A percentile compares a stretch with the other conserved stretches of the same genome.
Conservation (phyloP, 2,888 invertebrate species). For the Andricus quercusramuli region DNA sequence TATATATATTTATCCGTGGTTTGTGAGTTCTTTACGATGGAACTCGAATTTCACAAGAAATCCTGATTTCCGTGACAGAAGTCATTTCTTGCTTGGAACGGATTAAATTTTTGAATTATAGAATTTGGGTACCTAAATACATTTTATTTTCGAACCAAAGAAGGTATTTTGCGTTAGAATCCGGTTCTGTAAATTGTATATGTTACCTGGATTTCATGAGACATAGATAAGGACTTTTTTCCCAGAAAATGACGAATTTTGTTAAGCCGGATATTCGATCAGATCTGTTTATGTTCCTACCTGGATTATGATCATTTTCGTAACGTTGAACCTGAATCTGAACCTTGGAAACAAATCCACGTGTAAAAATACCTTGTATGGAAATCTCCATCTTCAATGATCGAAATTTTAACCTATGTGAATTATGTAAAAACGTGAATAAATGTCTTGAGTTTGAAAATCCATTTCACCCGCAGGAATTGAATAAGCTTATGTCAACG, state of each 20-base stretch:
- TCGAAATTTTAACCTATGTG: no score
- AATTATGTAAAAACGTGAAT: no score
- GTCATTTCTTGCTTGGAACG: background rate
- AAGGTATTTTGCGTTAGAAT: slow-evolving; percentile 6
- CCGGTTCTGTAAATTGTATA: slow-evolving; percentile 26
- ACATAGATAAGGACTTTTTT: slow-evolving; percentile 11
- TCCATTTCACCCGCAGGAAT: slow-evolving; percentile 1
- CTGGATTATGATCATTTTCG: background rate
- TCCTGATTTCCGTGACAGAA: background rate
- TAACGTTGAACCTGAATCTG: background rate
- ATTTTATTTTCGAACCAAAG: background rate
- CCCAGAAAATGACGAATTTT: slow-evolving; percentile 19
- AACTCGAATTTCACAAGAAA: background rate
- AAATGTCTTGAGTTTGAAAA: background rate
- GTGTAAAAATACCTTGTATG: background rate
- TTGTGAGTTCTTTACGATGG: background rate
- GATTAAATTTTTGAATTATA: background rate
- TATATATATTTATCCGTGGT: slow-evolving; percentile 31
- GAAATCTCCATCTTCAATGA: background rate
- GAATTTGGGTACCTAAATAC: background rate
- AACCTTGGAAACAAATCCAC: background rate
- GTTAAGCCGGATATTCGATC: slow-evolving; percentile 9
- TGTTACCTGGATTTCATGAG: slow-evolving; percentile 5
- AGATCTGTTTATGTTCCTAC: slow-evolving; percentile 20
- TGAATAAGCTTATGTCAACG: background rate